Evolutionary conservation across 2,888 invertebrate genomes (phyloP).

Genomic region (Halictus ligatus): DNA sequence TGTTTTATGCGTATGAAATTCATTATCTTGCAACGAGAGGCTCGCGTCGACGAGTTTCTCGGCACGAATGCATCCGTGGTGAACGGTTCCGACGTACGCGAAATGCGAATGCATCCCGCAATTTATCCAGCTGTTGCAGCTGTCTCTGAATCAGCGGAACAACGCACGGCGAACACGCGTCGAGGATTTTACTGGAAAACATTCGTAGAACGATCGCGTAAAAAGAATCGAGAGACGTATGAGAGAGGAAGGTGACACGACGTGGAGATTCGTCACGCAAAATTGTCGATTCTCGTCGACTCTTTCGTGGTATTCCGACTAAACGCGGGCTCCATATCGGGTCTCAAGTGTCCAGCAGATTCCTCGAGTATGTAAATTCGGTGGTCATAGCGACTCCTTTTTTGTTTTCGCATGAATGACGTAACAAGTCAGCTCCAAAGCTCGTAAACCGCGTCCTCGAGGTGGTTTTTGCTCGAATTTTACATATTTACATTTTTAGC

Average conservation of each 20-base stretch:
- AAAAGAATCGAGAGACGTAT: background rate
- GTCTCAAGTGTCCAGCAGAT: background rate
- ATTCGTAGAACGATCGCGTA: background rate
- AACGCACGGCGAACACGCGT: background rate
- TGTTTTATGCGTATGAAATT: background rate
- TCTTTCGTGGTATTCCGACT: background rate
- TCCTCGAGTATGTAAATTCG: constrained; percentile 11
- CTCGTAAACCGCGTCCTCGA: background rate
- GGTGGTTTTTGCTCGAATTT: background rate
- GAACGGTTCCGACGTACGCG: constrained; percentile 1
- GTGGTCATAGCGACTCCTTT: background rate
- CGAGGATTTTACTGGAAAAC: background rate
- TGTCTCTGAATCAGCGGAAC: constrained; percentile 26
- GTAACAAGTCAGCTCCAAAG: background rate
- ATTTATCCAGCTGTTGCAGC: constrained; percentile 38
- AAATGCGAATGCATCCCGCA: constrained; percentile 21
- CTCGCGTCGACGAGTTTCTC: background rate
- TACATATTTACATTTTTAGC: no score
- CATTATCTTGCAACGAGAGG: background rate
- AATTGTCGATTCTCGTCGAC: background rate
- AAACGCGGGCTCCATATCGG: background rate
- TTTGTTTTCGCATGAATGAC: background rate
- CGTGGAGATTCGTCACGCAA: background rate
- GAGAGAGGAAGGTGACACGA: no score
- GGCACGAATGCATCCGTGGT: background rate